phyloP scores from a whole-genome alignment of 1,140 invertebrate species.

The Drosophila mojavensis region DNA sequence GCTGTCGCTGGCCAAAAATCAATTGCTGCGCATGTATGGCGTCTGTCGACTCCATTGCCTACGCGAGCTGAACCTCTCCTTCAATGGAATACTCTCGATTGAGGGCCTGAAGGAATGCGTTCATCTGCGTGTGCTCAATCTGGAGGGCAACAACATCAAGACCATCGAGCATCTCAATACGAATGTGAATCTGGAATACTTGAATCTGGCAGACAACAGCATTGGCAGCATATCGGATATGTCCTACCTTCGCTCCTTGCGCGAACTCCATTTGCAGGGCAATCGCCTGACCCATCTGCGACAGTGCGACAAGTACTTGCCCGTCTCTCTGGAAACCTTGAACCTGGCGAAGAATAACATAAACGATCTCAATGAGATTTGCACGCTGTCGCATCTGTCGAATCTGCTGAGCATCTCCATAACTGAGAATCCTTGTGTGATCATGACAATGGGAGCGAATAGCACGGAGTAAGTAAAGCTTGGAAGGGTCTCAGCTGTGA shows the following conservation, averaged over 20 bases:
- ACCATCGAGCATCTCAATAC: slow-evolving; percentile 93
- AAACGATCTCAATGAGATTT: slow-evolving; percentile 94
- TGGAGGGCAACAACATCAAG: slow-evolving; percentile 88
- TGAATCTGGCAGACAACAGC: slow-evolving; percentile 95
- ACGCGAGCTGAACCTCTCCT: slow-evolving; percentile 91
- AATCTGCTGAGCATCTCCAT: slow-evolving; percentile 92
- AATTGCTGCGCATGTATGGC: slow-evolving; percentile 93
- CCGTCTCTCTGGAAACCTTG: slow-evolving; percentile 89
- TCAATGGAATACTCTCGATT: slow-evolving; percentile 94
- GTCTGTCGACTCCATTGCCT: slow-evolving; percentile 91
- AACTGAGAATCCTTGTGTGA: slow-evolving; percentile 92
- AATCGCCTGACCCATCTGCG: slow-evolving; percentile 93
- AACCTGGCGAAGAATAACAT: slow-evolving; percentile 94
- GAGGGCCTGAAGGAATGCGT: slow-evolving; percentile 94
- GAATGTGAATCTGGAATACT: slow-evolving; percentile 90
- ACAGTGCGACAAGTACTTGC: slow-evolving; percentile 92
- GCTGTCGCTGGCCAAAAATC: slow-evolving; percentile 93
- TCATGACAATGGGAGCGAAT: slow-evolving; percentile 68
- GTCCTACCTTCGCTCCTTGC: slow-evolving; percentile 87
- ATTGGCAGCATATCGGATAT: slow-evolving; percentile 93
- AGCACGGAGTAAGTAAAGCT: slow-evolving; percentile 73
- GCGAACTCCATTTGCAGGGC: slow-evolving; percentile 93
- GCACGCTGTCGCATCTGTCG: slow-evolving; percentile 90
- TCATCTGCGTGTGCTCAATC: slow-evolving; percentile 89
- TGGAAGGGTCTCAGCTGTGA: not conserved